Percentiles rank a stretch among this genome's conserved stretches.
phyloP scores from a whole-genome alignment of 1,140 invertebrate species.

The Drosophila teissieri region DNA sequence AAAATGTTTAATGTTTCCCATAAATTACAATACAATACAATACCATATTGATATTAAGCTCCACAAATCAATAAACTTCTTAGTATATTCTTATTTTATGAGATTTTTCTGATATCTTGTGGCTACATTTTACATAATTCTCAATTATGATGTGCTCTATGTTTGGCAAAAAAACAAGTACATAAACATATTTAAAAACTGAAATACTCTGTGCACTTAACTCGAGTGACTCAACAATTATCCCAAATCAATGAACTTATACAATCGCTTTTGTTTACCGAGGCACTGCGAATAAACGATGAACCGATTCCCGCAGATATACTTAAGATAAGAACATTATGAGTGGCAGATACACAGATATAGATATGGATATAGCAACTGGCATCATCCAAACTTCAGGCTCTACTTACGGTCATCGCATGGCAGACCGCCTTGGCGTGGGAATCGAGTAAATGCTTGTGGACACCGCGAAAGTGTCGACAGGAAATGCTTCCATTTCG shows the following conservation, averaged over 20 bases:
- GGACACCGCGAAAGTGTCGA: constrained; percentile 89
- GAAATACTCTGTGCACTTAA: constrained; percentile 14
- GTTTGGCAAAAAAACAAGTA: constrained; percentile 9
- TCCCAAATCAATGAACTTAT: constrained; percentile 43
- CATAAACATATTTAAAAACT: constrained; percentile 16
- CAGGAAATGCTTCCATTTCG: constrained; percentile 78
- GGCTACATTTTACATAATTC: not conserved
- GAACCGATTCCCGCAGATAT: not conserved
- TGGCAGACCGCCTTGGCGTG: constrained; percentile 89
- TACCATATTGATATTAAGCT: constrained; percentile 5
- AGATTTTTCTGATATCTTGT: not conserved
- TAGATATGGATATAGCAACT: not conserved
- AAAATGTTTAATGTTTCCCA: not conserved
- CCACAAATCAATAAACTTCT: not conserved
- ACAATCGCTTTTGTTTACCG: constrained; percentile 46
- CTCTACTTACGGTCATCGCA: constrained; percentile 90
- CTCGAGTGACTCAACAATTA: constrained; percentile 39
- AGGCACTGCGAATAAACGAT: constrained; percentile 19
- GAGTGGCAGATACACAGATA: not conserved
- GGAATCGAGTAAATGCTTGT: constrained; percentile 89
- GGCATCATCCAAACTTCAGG: not conserved
- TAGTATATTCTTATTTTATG: not conserved
- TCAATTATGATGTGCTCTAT: not conserved
- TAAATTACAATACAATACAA: not conserved
- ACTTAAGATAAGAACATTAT: not conserved